These are phyloP conservation scores for Neolamprologus brichardi DNA, from an alignment of 2,113 vertebrate species.

Conservation along the genomic window DNA sequence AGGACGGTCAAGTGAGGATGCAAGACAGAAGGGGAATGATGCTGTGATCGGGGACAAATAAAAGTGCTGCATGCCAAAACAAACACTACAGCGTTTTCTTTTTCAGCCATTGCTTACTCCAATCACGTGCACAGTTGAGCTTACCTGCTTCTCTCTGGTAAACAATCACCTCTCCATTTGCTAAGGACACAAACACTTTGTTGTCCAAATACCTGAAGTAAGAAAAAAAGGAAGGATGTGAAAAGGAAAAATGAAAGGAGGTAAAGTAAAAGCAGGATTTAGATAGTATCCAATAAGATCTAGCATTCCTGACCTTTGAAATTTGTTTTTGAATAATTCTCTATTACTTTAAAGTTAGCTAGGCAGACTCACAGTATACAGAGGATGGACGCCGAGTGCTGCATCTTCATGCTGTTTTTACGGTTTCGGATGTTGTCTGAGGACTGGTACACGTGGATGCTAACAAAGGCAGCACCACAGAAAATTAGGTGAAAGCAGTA, in stretches of 20 bases:
- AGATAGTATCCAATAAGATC: background rate
- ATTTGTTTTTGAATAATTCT: background rate
- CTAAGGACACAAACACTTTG: constrained; percentile 94
- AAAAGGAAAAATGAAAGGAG: background rate
- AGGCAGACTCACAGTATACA: constrained; percentile 86
- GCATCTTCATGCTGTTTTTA: constrained; percentile 99
- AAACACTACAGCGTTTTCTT: background rate
- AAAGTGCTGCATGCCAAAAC: background rate
- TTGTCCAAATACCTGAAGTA: constrained; percentile 87
- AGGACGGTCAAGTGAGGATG: background rate
- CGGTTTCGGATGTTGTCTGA: constrained; percentile 97
- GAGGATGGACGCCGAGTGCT: constrained; percentile 86
- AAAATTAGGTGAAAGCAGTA: background rate
- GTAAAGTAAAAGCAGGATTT: background rate
- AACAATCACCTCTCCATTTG: constrained; percentile 89
- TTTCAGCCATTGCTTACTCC: background rate
- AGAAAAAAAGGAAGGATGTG: background rate
- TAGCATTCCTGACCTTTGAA: background rate
- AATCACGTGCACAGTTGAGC: background rate
- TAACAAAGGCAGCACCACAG: constrained; percentile 38
- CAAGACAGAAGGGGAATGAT: background rate
- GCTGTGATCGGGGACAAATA: background rate
- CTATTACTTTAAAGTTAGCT: background rate
- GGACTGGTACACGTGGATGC: constrained; percentile 97
- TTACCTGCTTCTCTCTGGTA: constrained; percentile 96